A percentile compares a stretch with the other conserved stretches of the same genome.
Evolutionary conservation across 2,888 invertebrate species (phyloP).

Genomic region (Petrolisthes cinctipes): DNA sequence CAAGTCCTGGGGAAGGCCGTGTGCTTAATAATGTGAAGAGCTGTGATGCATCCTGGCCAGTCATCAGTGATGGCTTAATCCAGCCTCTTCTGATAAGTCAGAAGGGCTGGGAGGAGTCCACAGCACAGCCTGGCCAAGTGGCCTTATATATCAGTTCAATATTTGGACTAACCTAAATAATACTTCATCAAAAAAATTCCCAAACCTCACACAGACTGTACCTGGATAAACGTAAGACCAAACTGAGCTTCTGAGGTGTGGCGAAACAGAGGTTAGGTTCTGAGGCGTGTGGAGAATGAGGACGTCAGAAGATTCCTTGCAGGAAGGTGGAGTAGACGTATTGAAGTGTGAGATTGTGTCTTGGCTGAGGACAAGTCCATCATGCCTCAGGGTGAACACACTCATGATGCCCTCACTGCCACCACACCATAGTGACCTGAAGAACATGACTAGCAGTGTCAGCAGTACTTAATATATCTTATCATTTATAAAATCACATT

Average conservation of each 20-base stretch:
- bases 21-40: too few species aligned
- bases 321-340: slow-evolving; percentile 49
- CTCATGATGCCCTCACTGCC: slow-evolving; percentile 84
- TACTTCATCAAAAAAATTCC: too few species aligned
- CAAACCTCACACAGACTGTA: slow-evolving; percentile 67
- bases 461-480: background rate
- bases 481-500: too few species aligned
- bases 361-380: slow-evolving; percentile 80
- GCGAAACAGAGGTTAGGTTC: slow-evolving; percentile 41
- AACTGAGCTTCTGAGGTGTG: slow-evolving; percentile 68
- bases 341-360: slow-evolving; percentile 76
- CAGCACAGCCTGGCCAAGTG: too few species aligned
- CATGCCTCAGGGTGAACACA: slow-evolving; percentile 81
- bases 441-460: background rate
- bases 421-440: slow-evolving; percentile 85
- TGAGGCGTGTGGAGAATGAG: slow-evolving; percentile 58
- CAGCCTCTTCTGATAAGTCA: too few species aligned
- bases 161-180: too few species aligned
- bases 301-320: slow-evolving; percentile 49
- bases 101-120: too few species aligned
- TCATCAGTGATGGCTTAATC: too few species aligned
- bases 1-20: too few species aligned
- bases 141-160: too few species aligned
- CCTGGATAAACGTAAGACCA: slow-evolving; percentile 88
- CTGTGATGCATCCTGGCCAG: too few species aligned